Conservation (phyloP, 2,797 vertebrate species). For the Tiaroga cobitis region DNA sequence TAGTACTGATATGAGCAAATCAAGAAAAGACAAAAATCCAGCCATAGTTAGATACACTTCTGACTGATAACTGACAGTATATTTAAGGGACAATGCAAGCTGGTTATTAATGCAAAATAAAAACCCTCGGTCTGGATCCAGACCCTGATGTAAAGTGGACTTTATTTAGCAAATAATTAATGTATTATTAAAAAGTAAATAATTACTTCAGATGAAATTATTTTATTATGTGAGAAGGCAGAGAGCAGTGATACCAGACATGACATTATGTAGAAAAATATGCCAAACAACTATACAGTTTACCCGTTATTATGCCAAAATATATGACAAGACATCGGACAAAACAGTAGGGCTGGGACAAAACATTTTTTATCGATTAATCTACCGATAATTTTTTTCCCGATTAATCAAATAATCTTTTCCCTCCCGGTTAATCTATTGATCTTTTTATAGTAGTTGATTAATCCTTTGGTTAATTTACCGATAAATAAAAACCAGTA, state of each 20-base stretch:
- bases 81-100: background rate
- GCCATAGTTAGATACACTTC: background rate
- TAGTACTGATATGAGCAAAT: background rate
- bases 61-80: background rate
- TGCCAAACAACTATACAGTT: too few species aligned
- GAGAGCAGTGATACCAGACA: background rate
- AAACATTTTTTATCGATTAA: too few species aligned
- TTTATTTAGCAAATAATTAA: background rate
- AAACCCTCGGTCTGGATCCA: background rate
- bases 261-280: background rate
- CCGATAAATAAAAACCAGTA: too few species aligned
- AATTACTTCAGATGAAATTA: background rate
- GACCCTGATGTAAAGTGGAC: background rate
- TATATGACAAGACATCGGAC: too few species aligned
- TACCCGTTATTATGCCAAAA: background rate
- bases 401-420: too few species aligned
- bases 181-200: background rate
- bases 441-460: too few species aligned
- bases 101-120: background rate
- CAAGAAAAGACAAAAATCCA: conserved; percentile 2
- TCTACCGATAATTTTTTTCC: too few species aligned
- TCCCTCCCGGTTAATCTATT: too few species aligned
- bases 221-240: background rate
- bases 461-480: too few species aligned
- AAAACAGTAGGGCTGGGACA: too few species aligned